Evolutionary conservation across 2,113 vertebrate genomes (phyloP).

Genomic region (Datnioides undecimradiatus): DNA sequence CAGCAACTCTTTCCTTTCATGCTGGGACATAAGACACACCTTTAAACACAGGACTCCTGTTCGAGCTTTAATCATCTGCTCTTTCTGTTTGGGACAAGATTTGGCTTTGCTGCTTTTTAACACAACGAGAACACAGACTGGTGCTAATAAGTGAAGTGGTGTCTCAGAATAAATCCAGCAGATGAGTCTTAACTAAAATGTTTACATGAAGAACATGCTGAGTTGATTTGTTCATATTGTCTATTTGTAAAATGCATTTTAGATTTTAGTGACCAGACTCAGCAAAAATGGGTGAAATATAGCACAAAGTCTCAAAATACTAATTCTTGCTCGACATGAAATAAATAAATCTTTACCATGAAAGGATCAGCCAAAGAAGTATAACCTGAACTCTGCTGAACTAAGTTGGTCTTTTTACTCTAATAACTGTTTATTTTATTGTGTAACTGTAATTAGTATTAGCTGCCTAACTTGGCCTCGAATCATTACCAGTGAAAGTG

Average conservation of each 20-base stretch:
- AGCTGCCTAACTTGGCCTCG: conserved; percentile 51
- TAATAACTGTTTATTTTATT: too few relatives aligned
- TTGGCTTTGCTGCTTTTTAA: background rate
- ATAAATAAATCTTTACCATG: background rate
- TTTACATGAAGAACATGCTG: conserved; percentile 14
- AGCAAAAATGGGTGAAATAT: background rate
- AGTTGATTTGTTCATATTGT: conserved; percentile 19
- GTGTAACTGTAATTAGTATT: conserved; percentile 17
- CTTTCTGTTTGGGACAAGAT: conserved; percentile 10
- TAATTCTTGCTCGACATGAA: background rate
- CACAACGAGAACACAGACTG: background rate
- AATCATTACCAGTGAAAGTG: conserved; percentile 10
- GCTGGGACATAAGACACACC: conserved; percentile 16
- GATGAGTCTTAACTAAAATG: background rate
- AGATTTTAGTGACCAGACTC: conserved; percentile 1
- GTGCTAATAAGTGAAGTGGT: background rate
- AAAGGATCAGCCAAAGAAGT: background rate
- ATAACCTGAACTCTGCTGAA: background rate
- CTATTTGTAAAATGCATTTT: conserved; percentile 29
- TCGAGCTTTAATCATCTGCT: conserved; percentile 21
- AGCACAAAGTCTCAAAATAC: background rate
- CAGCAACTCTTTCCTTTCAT: conserved; percentile 40
- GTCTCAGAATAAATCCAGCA: conserved; percentile 29
- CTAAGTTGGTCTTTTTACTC: background rate
- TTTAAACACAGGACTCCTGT: conserved; percentile 35